A percentile compares a stretch with the other conserved stretches of the same genome.
Conservation (phyloP, 1,140 invertebrate genomes). For the Aporrectodea caliginosa region DNA sequence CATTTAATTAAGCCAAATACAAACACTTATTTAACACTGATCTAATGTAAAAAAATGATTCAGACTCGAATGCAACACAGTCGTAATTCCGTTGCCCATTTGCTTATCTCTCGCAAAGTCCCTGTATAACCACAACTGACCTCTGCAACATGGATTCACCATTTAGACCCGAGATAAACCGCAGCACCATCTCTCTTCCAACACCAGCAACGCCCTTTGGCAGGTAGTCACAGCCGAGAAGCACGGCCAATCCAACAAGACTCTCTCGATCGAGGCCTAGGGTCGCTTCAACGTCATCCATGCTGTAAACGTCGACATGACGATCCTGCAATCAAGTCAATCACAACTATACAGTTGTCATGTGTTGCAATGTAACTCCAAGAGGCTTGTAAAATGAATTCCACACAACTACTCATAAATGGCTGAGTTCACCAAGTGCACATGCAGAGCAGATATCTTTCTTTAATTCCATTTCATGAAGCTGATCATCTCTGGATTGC, state of each 20-base stretch:
- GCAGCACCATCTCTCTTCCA: conserved; percentile 72
- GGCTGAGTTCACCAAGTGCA: neutral
- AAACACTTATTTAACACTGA: no score
- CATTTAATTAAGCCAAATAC: no score
- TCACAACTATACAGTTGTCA: conserved; percentile 1
- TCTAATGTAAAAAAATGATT: no score
- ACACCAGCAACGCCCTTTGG: conserved; percentile 73
- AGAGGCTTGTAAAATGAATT: no score
- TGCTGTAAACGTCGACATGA: conserved; percentile 69
- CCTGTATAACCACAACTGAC: no score
- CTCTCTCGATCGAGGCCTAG: conserved; percentile 71
- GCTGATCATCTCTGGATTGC: neutral
- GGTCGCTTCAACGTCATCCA: conserved; percentile 62
- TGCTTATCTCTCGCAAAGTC: no score
- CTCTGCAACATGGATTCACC: conserved; percentile 12
- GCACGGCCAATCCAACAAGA: conserved; percentile 74
- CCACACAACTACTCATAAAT: neutral
- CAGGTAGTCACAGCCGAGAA: conserved; percentile 81
- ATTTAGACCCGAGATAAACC: conserved; percentile 65
- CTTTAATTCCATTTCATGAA: no score
- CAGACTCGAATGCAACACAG: no score
- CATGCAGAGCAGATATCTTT: no score
- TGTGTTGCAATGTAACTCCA: no score
- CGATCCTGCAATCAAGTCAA: conserved; percentile 47
- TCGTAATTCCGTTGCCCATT: no score